Conservation (phyloP, 1,140 invertebrate species). For the Drosophila pandora region DNA sequence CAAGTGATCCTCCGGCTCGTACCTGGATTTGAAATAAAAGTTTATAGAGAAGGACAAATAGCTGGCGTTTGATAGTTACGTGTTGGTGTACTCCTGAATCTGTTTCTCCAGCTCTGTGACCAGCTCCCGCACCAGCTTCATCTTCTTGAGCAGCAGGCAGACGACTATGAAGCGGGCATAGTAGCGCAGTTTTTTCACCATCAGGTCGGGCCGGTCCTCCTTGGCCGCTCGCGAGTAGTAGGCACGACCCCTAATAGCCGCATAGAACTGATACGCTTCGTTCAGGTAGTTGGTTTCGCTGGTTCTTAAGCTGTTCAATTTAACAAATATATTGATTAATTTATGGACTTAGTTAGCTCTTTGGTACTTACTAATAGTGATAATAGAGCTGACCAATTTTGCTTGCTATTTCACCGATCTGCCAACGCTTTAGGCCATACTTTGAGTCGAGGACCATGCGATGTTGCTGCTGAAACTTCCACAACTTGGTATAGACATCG, state of each 20-base stretch:
- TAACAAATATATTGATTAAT: not conserved
- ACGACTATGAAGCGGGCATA: slow-evolving; percentile 99
- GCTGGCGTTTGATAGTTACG: slow-evolving; percentile 81
- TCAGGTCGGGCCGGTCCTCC: slow-evolving; percentile 97
- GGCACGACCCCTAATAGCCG: slow-evolving; percentile 95
- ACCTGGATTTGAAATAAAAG: slow-evolving; percentile 81
- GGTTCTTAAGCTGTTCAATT: slow-evolving; percentile 90
- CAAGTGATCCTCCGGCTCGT: slow-evolving; percentile 98
- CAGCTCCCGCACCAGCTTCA: slow-evolving; percentile 96
- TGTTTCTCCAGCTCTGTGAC: slow-evolving; percentile 95
- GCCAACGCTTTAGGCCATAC: slow-evolving; percentile 98
- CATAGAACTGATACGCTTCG: slow-evolving; percentile 98
- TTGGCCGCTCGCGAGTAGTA: slow-evolving; percentile 97
- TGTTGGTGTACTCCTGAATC: slow-evolving; percentile 96
- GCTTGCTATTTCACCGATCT: slow-evolving; percentile 99
- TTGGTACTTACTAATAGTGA: slow-evolving; percentile 96
- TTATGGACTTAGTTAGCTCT: not conserved
- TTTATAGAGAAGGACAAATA: slow-evolving; percentile 24
- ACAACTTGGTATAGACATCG: slow-evolving; percentile 98
- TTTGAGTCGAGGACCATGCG: slow-evolving; percentile 95
- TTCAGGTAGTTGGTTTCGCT: slow-evolving; percentile 98
- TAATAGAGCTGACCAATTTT: slow-evolving; percentile 99
- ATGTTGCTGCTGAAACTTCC: slow-evolving; percentile 99
- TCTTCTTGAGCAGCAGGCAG: slow-evolving; percentile 96
- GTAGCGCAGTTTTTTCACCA: slow-evolving; percentile 98